A percentile compares a stretch with the other conserved stretches of the same genome.
These are phyloP conservation scores for Limnothrissa miodon DNA, from an alignment of 2,113 vertebrate species.

Conservation along the genomic window DNA sequence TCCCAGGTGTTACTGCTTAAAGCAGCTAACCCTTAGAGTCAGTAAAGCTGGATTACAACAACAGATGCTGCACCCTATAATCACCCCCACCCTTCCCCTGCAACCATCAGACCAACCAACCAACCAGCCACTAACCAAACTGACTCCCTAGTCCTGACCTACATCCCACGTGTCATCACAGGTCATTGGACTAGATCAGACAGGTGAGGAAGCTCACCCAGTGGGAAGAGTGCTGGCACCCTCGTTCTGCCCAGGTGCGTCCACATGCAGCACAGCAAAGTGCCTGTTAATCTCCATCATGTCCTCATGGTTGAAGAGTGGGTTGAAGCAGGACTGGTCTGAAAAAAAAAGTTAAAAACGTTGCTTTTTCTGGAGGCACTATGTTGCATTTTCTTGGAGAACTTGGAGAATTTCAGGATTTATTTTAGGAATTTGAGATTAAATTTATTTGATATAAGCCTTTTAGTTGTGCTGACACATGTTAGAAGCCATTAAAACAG, in stretches of 20 bases:
- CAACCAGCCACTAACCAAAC: not conserved
- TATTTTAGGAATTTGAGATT: not conserved
- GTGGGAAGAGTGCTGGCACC: slow-evolving; percentile 81
- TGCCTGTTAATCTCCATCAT: slow-evolving; percentile 91
- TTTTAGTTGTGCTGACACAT: not conserved
- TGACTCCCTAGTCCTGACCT: slow-evolving; percentile 31
- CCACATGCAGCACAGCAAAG: slow-evolving; percentile 89
- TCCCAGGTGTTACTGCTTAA: slow-evolving; percentile 23
- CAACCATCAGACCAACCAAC: not conserved
- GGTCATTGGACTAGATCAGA: not conserved
- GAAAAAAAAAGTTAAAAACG: not conserved
- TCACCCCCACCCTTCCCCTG: not conserved
- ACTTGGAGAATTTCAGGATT: not conserved
- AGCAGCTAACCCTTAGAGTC: slow-evolving; percentile 17
- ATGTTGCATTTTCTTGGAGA: not conserved
- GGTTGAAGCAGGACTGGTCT: slow-evolving; percentile 92
- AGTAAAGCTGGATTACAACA: not conserved
- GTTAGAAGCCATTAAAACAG: not conserved
- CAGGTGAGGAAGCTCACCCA: slow-evolving; percentile 68
- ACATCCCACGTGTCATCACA: slow-evolving; percentile 8
- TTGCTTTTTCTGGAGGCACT: not conserved
- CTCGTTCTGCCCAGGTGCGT: slow-evolving; percentile 92
- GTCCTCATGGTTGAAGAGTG: slow-evolving; percentile 87
- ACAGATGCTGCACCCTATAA: slow-evolving; percentile 14
- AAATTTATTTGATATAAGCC: not conserved